Base-by-base conservation (phyloP, 2,797 vertebrate species). In the Lycodopsis pacificus region DNA sequence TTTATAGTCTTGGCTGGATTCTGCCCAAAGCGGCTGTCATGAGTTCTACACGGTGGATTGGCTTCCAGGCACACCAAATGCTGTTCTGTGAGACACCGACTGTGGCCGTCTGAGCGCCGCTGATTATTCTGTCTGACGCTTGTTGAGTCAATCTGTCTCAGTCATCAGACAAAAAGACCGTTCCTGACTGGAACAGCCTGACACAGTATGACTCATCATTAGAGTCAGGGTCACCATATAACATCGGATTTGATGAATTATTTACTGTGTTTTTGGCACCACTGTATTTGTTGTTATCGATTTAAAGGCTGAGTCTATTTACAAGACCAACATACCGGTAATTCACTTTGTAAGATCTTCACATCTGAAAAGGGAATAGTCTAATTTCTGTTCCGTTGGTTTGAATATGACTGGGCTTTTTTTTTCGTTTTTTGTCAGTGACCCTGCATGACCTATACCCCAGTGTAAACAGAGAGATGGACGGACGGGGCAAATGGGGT, bases 111-210 rank as follows among this genome's bases (percentile, higher is more conserved):
- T 71, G 68, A 61, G 73, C 42, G 17, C 7, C 30, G 1, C 44
- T 51, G 44, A 71, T 73, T 53, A 54, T 75, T 85, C 80, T 64
- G 73, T 84, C 79, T 80, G 80, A 86, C 14, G 46, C 76, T 70
- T 57, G 70, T 74, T 79, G 80, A 86, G 76, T 83, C 88, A 63
- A 10, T 86, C 76, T 77, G 81, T 81, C 78, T 81, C 46, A 11
- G 49, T 56, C 57, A 15, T 61, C 58, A 76, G 74, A 77, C 32
- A 40, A 30, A 14, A 13, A 32, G 57, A 64, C 58, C 22, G 20
- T 70, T 58, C 78, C 2, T 27, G 32, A 62, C 51, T 51, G 67
- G 56, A 77, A 51, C 59, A 51, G 77, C 3, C 53, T 57, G 65
- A 74, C 68, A 10, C 30, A 48, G 30, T 19, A 54, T 63, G 30